A percentile compares a stretch with the other conserved stretches of the same genome.
Evolutionary conservation across 2,113 vertebrate genomes (phyloP).

Genomic region (Pteropus alecto): DNA sequence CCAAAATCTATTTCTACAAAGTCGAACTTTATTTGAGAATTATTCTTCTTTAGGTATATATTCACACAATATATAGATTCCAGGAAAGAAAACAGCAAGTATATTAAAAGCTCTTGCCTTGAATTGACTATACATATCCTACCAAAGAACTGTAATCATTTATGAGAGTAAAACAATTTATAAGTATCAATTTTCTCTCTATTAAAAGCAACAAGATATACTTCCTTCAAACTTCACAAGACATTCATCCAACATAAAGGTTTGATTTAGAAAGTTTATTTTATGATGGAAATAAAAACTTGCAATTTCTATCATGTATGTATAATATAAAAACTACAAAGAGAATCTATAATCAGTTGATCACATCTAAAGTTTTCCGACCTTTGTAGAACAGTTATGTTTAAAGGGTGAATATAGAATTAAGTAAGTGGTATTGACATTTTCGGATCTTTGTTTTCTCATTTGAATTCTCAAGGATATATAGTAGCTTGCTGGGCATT

Average conservation of each 20-base stretch:
- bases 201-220: neutral
- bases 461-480: conserved; percentile 43
- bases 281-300: neutral
- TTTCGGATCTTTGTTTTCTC: conserved; percentile 45
- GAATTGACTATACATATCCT: neutral
- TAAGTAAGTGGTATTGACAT: neutral
- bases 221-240: conserved; percentile 38
- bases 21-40: neutral
- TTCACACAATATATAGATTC: neutral
- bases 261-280: conserved; percentile 45
- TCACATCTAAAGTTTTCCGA: neutral
- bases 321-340: neutral
- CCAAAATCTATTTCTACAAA: neutral
- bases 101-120: neutral
- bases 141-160: neutral
- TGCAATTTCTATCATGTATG: neutral
- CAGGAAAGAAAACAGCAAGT: neutral
- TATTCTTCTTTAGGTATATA: neutral
- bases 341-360: neutral
- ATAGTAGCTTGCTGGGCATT: neutral
- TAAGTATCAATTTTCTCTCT: neutral
- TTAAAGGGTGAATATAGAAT: neutral
- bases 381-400: neutral
- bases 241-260: neutral
- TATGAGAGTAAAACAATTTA: neutral